Conservation (phyloP, 2,113 vertebrate species). For the sheep (Ovis aries) region DNA sequence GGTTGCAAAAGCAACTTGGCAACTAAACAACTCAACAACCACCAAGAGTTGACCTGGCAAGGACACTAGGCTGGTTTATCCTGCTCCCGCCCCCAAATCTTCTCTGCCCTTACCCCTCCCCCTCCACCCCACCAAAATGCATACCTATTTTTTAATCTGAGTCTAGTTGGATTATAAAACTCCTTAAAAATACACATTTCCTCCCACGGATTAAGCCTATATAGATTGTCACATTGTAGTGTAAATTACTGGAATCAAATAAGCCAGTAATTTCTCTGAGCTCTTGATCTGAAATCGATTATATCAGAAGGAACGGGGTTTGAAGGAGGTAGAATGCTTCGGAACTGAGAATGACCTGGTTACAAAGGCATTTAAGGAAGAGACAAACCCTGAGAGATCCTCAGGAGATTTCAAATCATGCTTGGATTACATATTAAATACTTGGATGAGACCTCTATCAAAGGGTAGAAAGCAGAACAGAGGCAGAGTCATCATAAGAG, state of each 20-base stretch:
- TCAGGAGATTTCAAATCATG: neutral
- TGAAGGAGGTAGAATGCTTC: neutral
- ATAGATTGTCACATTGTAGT: neutral
- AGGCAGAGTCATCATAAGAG: neutral
- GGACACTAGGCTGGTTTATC: accelerated
- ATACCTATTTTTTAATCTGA: neutral
- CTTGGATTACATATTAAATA: neutral
- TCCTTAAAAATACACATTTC: neutral
- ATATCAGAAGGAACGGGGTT: neutral
- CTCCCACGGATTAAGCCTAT: neutral
- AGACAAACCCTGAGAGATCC: neutral
- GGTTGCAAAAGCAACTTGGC: neutral
- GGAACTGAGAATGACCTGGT: neutral
- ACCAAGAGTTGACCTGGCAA: neutral
- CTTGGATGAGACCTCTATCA: neutral
- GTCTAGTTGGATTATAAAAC: neutral
- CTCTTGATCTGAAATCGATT: neutral
- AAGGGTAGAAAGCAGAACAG: neutral
- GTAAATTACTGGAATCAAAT: neutral
- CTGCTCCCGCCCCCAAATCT: too few species aligned
- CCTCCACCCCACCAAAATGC: neutral
- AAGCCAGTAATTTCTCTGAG: neutral
- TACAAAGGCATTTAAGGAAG: neutral
- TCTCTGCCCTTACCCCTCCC: neutral
- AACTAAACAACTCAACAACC: neutral